Conservation (phyloP, 2,888 invertebrate genomes). For the Chrysolina americana region DNA sequence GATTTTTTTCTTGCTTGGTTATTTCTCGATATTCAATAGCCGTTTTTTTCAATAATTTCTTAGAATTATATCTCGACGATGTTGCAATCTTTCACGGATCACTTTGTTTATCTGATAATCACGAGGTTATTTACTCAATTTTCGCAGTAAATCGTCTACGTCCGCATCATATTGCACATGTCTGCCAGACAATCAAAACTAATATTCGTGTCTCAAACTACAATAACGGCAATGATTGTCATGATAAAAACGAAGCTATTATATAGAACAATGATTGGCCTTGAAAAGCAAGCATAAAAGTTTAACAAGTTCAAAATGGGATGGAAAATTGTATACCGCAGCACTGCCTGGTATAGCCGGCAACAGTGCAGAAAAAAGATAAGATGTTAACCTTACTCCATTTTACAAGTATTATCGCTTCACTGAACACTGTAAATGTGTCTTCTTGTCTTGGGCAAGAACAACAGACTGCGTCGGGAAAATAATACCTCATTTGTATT, state of each 20-base stretch:
- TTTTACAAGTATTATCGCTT: constrained; percentile 38
- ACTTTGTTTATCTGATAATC: constrained; percentile 1
- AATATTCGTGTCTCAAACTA: constrained; percentile 24
- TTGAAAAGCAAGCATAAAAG: constrained; percentile 31
- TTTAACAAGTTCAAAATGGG: constrained; percentile 26
- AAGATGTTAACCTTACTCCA: constrained; percentile 45
- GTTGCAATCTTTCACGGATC: not conserved
- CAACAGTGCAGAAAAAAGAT: constrained; percentile 31
- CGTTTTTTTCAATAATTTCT: no score
- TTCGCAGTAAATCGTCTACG: constrained; percentile 8
- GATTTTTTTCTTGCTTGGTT: no score
- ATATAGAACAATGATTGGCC: constrained; percentile 36
- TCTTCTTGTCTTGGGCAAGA: constrained; percentile 34
- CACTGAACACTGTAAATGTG: constrained; percentile 39
- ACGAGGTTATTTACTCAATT: constrained; percentile 2
- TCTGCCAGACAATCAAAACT: constrained; percentile 28
- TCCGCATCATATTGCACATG: constrained; percentile 32
- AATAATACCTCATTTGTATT: constrained; percentile 36
- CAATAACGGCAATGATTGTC: constrained; percentile 30
- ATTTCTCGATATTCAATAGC: no score
- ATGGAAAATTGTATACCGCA: constrained; percentile 15
- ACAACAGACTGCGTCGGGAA: constrained; percentile 26
- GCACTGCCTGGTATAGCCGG: constrained; percentile 5
- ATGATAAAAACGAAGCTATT: constrained; percentile 23
- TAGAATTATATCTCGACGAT: not conserved